These are phyloP conservation scores for Huso huso DNA, from an alignment of 2,797 vertebrate genomes.

Conservation along the genomic window DNA sequence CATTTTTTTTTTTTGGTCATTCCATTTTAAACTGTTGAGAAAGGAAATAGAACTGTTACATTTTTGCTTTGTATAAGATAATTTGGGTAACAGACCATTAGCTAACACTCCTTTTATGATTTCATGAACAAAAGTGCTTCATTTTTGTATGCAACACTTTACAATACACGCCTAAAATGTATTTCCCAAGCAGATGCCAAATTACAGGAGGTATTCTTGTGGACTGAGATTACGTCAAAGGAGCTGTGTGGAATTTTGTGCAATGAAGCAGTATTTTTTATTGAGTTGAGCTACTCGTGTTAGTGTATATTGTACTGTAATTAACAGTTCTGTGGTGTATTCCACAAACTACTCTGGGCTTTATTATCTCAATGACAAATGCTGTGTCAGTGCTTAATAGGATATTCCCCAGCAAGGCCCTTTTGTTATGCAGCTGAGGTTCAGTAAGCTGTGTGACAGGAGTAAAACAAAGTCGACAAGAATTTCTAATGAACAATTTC, in stretches of 20 bases:
- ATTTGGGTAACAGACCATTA: not conserved
- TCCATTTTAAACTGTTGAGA: too few relatives aligned
- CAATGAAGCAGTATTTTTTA: constrained; percentile 13
- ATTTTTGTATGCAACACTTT: not conserved
- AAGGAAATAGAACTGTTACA: too few relatives aligned
- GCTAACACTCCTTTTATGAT: not conserved
- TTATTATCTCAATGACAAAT: constrained; percentile 93
- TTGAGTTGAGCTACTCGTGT: constrained; percentile 18
- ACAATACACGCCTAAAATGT: not conserved
- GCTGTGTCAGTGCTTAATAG: constrained; percentile 79
- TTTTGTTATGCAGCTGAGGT: constrained; percentile 85
- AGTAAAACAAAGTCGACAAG: constrained; percentile 74
- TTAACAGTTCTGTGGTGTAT: constrained; percentile 53
- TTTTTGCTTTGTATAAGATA: too few relatives aligned
- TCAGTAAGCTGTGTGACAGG: constrained; percentile 74
- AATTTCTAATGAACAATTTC: constrained; percentile 95
- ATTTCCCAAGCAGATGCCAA: constrained; percentile 3
- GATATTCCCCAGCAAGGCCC: constrained; percentile 78
- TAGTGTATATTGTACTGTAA: constrained; percentile 21
- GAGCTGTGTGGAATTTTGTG: constrained; percentile 5
- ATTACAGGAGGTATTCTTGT: not conserved
- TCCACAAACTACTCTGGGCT: constrained; percentile 72
- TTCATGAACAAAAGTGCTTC: constrained; percentile 3
- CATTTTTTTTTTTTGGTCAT: too few relatives aligned
- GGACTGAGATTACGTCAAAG: constrained; percentile 1